These are phyloP conservation scores for Pampus argenteus DNA, from an alignment of 2,797 vertebrate genomes.

Conservation along the genomic window DNA sequence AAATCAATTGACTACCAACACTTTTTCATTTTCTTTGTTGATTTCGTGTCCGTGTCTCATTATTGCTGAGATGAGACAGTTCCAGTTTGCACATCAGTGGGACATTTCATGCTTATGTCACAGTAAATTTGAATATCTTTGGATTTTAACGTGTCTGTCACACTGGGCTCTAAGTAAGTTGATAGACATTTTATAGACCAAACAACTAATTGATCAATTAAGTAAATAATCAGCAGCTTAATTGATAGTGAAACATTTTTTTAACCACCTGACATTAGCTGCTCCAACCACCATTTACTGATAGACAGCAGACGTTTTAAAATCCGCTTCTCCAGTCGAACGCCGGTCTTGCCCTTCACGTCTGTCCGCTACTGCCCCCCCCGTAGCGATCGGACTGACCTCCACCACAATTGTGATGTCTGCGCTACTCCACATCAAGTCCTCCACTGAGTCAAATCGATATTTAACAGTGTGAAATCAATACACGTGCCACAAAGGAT, in stretches of 20 bases:
- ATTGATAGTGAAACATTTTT: too few relatives aligned
- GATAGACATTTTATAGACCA: too few relatives aligned
- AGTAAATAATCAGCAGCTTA: too few relatives aligned
- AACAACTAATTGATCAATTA: too few relatives aligned
- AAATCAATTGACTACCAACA: too few relatives aligned
- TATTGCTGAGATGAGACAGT: neutral
- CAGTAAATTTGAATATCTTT: too few relatives aligned
- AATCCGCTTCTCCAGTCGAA: neutral
- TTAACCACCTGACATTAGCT: neutral
- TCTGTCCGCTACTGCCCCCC: neutral
- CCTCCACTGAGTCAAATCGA: slow-evolving; percentile 12
- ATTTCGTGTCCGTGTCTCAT: neutral
- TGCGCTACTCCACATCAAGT: neutral
- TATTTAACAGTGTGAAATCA: slow-evolving; percentile 15
- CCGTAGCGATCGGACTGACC: neutral
- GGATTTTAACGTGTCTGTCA: too few relatives aligned
- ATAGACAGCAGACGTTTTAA: slow-evolving; percentile 4
- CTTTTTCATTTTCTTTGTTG: too few relatives aligned
- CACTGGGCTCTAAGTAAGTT: too few relatives aligned
- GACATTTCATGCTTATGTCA: too few relatives aligned
- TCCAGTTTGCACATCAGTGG: neutral
- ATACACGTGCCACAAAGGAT: slow-evolving; percentile 2
- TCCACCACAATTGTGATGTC: neutral
- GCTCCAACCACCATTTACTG: neutral
- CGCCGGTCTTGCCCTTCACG: neutral